A percentile compares a stretch with the other conserved stretches of the same genome.
Conservation (phyloP, 2,113 vertebrate genomes). For the Numida meleagris region DNA sequence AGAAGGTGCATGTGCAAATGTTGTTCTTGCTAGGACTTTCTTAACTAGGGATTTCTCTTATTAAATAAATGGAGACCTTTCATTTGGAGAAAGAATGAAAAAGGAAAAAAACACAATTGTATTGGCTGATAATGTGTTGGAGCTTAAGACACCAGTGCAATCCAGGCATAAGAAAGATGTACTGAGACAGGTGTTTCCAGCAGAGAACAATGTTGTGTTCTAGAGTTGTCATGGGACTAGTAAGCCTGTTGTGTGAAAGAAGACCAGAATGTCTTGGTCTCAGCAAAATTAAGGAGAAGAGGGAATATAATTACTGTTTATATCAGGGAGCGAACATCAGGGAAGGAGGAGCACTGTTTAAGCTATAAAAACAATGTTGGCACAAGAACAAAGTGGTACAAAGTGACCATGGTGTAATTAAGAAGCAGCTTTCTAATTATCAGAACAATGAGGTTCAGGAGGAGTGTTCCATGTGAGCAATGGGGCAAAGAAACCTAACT, state of each 20-base stretch:
- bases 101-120: not conserved
- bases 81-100: not conserved
- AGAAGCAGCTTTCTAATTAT: conserved; percentile 61
- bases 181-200: not conserved
- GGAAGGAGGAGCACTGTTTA: conserved; percentile 15
- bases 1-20: accelerated
- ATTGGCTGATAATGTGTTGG: not conserved
- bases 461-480: conserved; percentile 64
- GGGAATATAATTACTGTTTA: conserved; percentile 36
- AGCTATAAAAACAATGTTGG: conserved; percentile 41
- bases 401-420: conserved; percentile 57
- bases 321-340: conserved; percentile 31
- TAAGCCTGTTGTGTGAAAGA: not conserved
- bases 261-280: conserved; percentile 24
- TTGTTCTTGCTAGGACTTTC: not conserved
- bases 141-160: not conserved
- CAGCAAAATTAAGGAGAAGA: conserved; percentile 22
- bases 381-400: conserved; percentile 64
- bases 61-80: not conserved
- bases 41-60: not conserved
- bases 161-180: not conserved
- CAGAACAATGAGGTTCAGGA: conserved; percentile 58
- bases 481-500: conserved; percentile 67
- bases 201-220: not conserved
- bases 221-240: not conserved